Base-by-base conservation (phyloP, 2,797 vertebrate genomes). In the Graptemys geographica region DNA sequence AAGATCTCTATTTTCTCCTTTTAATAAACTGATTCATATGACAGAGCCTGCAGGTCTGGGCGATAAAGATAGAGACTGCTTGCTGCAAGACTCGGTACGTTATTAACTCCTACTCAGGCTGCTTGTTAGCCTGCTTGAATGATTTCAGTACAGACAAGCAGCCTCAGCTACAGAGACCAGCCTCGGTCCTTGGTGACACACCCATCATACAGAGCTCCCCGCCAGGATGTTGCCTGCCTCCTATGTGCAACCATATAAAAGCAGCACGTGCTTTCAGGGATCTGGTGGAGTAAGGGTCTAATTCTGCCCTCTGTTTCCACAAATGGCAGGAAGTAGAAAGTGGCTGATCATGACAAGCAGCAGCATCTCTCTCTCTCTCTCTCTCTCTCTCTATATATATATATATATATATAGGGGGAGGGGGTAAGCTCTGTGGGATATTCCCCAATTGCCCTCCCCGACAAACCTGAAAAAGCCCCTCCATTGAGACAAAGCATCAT, bases 161-260 rank as follows among this genome's bases (percentile, higher is more conserved):
- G 10, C 0, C 0, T 28, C 90, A 53, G 79, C 74, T 62, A 41
- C 44, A 47, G 27, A 49, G 74, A 16, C 13, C 25, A 85, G 11
- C 62, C 21, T 11, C 19, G 41, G 33, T 12, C 2, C 0, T 0
- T 4, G 5, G n/a, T 8, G 10, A 76, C 0, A 0, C 52, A 62
- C 65, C 3, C 65, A 25, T 37, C 25, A 12, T 11, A 89, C 44
- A 88, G 62, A 49, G 19, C 16, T 83, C 25, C 53, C 12, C 47
- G 44, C 72, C 33, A 59, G 21, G 52, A 51, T 55, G 28, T 25
- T 69, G 79, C 49, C 76, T 31, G n/a, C 31, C 6, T 37, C 23
- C 79, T 84, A 47, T 25, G 37, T 79, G 44, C 28, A 44, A 55
- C 4, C 1, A 1, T 7, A 55, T 82, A 91, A 79, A 79, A 92